A percentile compares a stretch with the other conserved stretches of the same genome.
Conservation (phyloP, 2,113 vertebrate species). For the Dipodomys spectabilis region DNA sequence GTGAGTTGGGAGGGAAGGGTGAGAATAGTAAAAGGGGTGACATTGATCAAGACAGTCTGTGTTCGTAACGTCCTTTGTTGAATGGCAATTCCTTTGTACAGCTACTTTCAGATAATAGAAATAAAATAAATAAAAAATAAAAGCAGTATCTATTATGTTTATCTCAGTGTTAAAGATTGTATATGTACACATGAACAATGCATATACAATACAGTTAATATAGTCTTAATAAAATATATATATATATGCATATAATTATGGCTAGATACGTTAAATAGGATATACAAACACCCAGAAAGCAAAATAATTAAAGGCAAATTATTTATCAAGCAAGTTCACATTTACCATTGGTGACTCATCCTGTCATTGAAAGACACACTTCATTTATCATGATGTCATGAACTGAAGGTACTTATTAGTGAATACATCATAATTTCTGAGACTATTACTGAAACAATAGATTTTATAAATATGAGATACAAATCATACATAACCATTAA, state of each 20-base stretch:
- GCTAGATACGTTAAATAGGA: too few species aligned
- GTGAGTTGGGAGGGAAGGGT: too few species aligned
- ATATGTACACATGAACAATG: neutral
- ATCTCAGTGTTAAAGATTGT: neutral
- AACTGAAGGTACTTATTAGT: neutral
- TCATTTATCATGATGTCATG: neutral
- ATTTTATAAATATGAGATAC: neutral
- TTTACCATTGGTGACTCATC: neutral
- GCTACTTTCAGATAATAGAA: too few species aligned
- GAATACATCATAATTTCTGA: neutral
- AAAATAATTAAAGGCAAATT: neutral
- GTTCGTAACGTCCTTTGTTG: too few species aligned
- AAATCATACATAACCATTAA: neutral
- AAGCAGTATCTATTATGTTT: constrained; percentile 13
- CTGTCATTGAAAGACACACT: neutral
- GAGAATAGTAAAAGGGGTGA: too few species aligned
- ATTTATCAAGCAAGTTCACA: neutral
- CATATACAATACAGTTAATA: neutral
- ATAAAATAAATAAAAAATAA: too few species aligned
- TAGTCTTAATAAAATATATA: too few species aligned
- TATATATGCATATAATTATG: too few species aligned
- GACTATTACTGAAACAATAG: neutral
- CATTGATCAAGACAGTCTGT: too few species aligned
- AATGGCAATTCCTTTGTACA: too few species aligned
- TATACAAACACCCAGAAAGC: neutral